Percentiles rank a stretch among this genome's conserved stretches.
Conservation (phyloP, 2,797 vertebrate species). For the Enteromius viviparus region DNA sequence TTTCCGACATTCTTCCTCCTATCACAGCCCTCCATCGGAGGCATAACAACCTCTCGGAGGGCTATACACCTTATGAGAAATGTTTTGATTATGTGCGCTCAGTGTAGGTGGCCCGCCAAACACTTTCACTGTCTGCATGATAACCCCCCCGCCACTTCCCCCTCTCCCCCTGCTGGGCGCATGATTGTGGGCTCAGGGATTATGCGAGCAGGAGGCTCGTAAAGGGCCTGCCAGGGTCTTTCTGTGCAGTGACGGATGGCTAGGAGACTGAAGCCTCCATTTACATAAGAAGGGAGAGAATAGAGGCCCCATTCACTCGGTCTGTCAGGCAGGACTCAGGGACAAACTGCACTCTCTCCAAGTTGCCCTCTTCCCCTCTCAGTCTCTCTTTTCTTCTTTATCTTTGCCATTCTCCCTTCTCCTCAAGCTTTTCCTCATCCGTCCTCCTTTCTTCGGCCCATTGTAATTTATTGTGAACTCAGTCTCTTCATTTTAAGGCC, state of each 20-base stretch:
- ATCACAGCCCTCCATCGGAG: slow-evolving; percentile 50
- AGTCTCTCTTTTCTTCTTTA: slow-evolving; percentile 66
- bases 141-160: slow-evolving; percentile 69
- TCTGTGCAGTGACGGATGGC: slow-evolving; percentile 85
- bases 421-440: slow-evolving; percentile 57
- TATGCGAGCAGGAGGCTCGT: slow-evolving; percentile 82
- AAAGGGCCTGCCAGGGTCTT: slow-evolving; percentile 84
- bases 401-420: slow-evolving; percentile 66
- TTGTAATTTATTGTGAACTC: slow-evolving; percentile 60
- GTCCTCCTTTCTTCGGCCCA: slow-evolving; percentile 69
- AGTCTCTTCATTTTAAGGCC: slow-evolving; percentile 76
- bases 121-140: slow-evolving; percentile 69
- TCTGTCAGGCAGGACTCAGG: slow-evolving; percentile 78
- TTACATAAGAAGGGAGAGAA: slow-evolving; percentile 85
- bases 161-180: slow-evolving; percentile 73
- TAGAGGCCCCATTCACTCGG: slow-evolving; percentile 79
- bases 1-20: slow-evolving; percentile 45
- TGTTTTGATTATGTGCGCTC: slow-evolving; percentile 69
- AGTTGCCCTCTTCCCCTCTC: slow-evolving; percentile 69
- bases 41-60: slow-evolving; percentile 42
- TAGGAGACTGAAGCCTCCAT: slow-evolving; percentile 79
- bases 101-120: slow-evolving; percentile 75
- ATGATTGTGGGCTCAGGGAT: slow-evolving; percentile 78
- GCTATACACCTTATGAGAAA: slow-evolving; percentile 65
- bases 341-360: slow-evolving; percentile 65